A percentile compares a stretch with the other conserved stretches of the same genome.
Evolutionary conservation across 2,797 vertebrate genomes (phyloP).

Genomic region (Channallabes apus): DNA sequence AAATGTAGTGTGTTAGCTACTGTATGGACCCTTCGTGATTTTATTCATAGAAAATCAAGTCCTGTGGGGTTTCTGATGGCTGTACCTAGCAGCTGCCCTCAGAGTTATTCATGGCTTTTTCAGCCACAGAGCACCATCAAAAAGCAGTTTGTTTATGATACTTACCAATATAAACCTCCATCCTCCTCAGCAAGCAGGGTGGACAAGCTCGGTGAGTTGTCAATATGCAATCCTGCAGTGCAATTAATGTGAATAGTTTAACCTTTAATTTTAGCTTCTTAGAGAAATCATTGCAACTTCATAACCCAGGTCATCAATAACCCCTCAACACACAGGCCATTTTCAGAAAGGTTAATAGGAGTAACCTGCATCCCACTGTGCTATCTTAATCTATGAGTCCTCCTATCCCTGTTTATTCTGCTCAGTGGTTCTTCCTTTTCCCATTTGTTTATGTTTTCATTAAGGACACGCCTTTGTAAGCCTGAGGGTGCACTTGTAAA

Average conservation of each 20-base stretch:
- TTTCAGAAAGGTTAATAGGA: conserved; percentile 75
- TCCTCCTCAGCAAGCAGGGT: conserved; percentile 33
- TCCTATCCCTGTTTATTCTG: conserved; percentile 45
- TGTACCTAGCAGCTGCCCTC: conserved; percentile 47
- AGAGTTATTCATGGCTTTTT: conserved; percentile 64
- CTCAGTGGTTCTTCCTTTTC: conserved; percentile 45
- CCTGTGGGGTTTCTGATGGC: conserved; percentile 55
- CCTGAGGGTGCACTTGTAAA: conserved; percentile 46
- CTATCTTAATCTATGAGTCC: conserved; percentile 56
- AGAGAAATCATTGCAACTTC: conserved; percentile 70
- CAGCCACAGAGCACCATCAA: conserved; percentile 54
- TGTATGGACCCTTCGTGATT: conserved; percentile 63
- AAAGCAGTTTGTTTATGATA: conserved; percentile 61
- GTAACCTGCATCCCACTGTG: conserved; percentile 60
- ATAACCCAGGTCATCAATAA: conserved; percentile 74
- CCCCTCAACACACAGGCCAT: conserved; percentile 58
- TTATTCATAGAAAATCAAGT: conserved; percentile 68
- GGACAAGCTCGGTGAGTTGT: conserved; percentile 52
- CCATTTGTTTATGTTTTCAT: conserved; percentile 63
- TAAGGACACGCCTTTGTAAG: conserved; percentile 57
- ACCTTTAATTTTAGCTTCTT: conserved; percentile 72
- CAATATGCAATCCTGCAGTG: conserved; percentile 63
- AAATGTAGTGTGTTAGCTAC: conserved; percentile 60
- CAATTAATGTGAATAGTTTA: conserved; percentile 75
- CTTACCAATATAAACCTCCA: conserved; percentile 54